These are phyloP conservation scores for Chaenogobius annularis DNA, from an alignment of 2,113 vertebrate species.

Conservation along the genomic window DNA sequence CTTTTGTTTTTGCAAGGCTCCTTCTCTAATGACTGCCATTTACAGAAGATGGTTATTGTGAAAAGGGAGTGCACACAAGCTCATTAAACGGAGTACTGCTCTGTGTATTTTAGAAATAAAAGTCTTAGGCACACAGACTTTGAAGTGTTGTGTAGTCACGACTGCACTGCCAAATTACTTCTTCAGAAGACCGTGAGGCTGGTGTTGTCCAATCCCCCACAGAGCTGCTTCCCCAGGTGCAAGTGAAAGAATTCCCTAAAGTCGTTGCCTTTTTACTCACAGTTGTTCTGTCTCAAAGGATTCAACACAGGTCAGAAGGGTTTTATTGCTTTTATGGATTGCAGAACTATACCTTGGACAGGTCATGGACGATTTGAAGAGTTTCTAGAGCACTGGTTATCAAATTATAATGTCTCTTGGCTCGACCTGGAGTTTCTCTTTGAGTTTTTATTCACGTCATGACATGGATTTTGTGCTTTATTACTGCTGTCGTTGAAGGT, in stretches of 20 bases:
- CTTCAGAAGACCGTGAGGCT: conserved; percentile 23
- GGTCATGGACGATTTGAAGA: conserved; percentile 4
- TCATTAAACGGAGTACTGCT: conserved; percentile 10
- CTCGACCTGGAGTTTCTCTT: not conserved
- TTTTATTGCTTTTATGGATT: conserved; percentile 24
- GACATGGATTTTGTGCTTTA: not conserved
- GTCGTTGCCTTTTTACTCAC: conserved; percentile 41
- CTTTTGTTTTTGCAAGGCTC: not conserved
- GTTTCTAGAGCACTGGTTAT: conserved; percentile 4
- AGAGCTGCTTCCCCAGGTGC: conserved; percentile 34
- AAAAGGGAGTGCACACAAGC: not conserved
- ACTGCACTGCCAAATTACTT: conserved; percentile 20
- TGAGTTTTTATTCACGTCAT: not conserved
- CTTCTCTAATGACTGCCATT: not conserved
- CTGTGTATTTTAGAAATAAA: conserved; percentile 17
- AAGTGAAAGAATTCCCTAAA: conserved; percentile 9
- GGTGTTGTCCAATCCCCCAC: conserved; percentile 10
- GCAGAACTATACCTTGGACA: conserved; percentile 16
- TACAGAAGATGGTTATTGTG: conserved; percentile 1
- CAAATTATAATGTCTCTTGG: not conserved
- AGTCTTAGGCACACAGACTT: conserved; percentile 15
- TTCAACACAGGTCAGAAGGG: conserved; percentile 7
- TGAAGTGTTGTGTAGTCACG: conserved; percentile 14
- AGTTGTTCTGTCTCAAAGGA: conserved; percentile 18
- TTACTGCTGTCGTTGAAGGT: not conserved